A percentile compares a stretch with the other conserved stretches of the same genome.
Conservation (phyloP, 2,888 invertebrate genomes). For the Rhimphoctona megacephalus region DNA sequence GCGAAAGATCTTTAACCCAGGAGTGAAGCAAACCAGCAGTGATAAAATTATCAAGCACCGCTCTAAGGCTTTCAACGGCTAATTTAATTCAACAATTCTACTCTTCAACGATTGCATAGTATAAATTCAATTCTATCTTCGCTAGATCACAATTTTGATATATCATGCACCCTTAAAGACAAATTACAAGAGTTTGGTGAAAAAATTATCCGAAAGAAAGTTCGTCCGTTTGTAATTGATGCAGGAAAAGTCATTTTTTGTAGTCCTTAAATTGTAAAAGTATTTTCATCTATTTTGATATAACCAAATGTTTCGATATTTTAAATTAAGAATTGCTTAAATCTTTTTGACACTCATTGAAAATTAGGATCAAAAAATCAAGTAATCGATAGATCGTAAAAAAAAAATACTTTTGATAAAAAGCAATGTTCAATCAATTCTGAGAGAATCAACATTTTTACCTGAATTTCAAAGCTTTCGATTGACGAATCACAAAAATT, state of each 20-base stretch:
- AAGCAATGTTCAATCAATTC: neutral
- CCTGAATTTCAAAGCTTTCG: neutral
- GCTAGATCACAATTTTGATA: neutral
- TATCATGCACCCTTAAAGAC: constrained; percentile 7
- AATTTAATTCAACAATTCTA: constrained; percentile 39
- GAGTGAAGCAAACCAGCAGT: constrained; percentile 39
- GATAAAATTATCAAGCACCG: constrained; percentile 65
- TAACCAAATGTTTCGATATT: neutral
- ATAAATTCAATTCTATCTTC: constrained; percentile 14
- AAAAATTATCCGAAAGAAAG: neutral
- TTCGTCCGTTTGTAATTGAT: neutral
- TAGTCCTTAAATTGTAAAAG: neutral
- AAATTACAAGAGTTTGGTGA: constrained; percentile 4
- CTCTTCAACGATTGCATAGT: neutral
- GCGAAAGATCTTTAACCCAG: constrained; percentile 38
- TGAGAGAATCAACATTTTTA: neutral
- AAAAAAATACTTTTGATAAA: neutral
- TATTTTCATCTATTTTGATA: too few species aligned
- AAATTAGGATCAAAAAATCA: neutral
- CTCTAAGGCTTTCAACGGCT: constrained; percentile 64
- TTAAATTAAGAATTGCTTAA: neutral
- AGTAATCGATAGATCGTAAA: neutral
- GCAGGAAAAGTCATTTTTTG: neutral
- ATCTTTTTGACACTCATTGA: neutral
- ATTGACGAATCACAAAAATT: too few species aligned